Conservation (phyloP, 2,113 vertebrate genomes). For the Menidia beryllina region DNA sequence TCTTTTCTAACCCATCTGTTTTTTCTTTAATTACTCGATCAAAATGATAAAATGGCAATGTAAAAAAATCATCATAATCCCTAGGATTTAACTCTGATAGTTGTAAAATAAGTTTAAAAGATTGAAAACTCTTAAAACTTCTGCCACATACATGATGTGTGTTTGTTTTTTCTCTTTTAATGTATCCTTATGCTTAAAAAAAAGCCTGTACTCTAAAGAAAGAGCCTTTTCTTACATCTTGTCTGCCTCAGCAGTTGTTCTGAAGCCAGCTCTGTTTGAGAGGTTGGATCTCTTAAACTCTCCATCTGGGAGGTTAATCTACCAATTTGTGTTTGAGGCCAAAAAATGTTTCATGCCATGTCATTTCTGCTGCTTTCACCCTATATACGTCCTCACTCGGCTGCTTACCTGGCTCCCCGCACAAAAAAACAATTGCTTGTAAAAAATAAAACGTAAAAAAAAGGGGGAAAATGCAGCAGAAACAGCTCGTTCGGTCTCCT, state of each 20-base stretch:
- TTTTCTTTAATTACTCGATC: too few relatives aligned
- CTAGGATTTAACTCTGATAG: conserved; percentile 5
- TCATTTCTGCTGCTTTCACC: conserved; percentile 71
- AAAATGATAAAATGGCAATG: too few relatives aligned
- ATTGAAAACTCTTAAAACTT: conserved; percentile 33
- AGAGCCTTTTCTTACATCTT: conserved; percentile 36
- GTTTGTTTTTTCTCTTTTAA: conserved; percentile 31
- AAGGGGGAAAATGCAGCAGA: conserved; percentile 29
- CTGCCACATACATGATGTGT: conserved; percentile 24
- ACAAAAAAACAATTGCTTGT: conserved; percentile 60
- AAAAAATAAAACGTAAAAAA: conserved; percentile 45
- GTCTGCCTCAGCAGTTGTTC: conserved; percentile 35
- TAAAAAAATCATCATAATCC: too few relatives aligned
- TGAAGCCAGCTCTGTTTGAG: conserved; percentile 37
- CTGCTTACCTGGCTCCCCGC: conserved; percentile 56
- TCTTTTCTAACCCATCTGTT: too few relatives aligned
- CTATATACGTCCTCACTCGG: conserved; percentile 38
- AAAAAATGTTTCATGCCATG: conserved; percentile 59
- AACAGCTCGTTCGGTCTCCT: conserved; percentile 45
- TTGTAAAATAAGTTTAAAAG: conserved; percentile 24
- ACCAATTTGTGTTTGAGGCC: conserved; percentile 58
- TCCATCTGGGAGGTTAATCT: conserved; percentile 65
- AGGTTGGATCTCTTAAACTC: conserved; percentile 57
- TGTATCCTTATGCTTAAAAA: conserved; percentile 23
- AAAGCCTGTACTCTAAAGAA: conserved; percentile 3